phyloP scores from a whole-genome alignment of 1,140 invertebrate genomes.

The Nymphalis io region DNA sequence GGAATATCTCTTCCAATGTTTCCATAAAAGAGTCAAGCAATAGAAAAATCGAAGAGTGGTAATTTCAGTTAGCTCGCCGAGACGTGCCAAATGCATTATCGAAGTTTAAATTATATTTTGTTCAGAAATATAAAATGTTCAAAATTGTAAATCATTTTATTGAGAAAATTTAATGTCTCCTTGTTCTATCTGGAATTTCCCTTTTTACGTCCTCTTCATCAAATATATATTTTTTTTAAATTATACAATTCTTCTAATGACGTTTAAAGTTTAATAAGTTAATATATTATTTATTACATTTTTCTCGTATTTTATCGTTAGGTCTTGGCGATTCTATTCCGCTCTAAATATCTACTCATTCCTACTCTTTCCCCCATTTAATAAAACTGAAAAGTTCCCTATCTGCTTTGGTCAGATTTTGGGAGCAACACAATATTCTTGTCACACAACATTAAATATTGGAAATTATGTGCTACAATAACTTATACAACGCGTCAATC shows the following conservation, averaged over 20 bases:
- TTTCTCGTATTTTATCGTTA: no score
- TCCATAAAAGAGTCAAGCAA: conserved; percentile 73
- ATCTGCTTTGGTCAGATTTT: no score
- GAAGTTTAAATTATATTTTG: conserved; percentile 25
- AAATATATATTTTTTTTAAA: neutral
- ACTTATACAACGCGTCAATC: conserved; percentile 10
- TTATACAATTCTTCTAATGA: no score
- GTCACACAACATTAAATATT: neutral
- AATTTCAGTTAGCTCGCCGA: conserved; percentile 43
- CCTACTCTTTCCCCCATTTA: no score
- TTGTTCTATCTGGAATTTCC: conserved; percentile 2
- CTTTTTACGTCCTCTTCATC: neutral
- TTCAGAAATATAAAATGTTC: conserved; percentile 15
- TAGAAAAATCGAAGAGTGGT: conserved; percentile 65
- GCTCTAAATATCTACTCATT: no score
- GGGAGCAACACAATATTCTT: no score
- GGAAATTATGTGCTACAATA: neutral
- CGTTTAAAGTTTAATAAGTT: no score
- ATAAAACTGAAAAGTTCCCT: no score
- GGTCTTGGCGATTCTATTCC: no score
- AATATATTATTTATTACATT: no score
- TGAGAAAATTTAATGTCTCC: neutral
- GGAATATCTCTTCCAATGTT: conserved; percentile 76
- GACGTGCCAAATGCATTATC: conserved; percentile 38
- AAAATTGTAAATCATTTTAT: conserved; percentile 10